A percentile compares a stretch with the other conserved stretches of the same genome.
Conservation (phyloP, 2,113 vertebrate genomes). For the Calypte anna region DNA sequence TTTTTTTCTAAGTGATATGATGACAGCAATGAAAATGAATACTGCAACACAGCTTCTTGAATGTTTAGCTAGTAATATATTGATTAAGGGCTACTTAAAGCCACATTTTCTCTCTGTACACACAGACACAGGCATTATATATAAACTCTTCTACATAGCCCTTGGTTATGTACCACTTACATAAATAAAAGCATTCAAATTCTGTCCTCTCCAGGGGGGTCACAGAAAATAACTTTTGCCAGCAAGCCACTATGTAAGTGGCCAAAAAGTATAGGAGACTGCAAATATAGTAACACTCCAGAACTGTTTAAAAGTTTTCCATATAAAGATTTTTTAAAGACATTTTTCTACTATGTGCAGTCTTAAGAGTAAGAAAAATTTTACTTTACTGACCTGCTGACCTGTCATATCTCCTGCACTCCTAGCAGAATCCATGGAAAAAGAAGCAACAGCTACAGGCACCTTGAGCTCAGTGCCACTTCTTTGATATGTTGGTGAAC, state of each 20-base stretch:
- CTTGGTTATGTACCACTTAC: not conserved
- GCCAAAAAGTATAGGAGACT: not conserved
- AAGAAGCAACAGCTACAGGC: conserved; percentile 18
- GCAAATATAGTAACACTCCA: not conserved
- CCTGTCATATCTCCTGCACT: conserved; percentile 14
- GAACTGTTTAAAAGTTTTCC: not conserved
- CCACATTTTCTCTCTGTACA: not conserved
- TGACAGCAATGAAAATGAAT: not conserved
- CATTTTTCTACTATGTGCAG: not conserved
- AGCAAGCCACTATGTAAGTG: not conserved
- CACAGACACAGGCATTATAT: not conserved
- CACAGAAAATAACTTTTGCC: not conserved
- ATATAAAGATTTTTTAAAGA: not conserved
- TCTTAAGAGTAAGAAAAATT: not conserved
- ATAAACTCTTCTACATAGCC: not conserved
- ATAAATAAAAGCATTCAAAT: not conserved
- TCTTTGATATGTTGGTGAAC: conserved; percentile 36
- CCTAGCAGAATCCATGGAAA: conserved; percentile 59
- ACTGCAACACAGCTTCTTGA: not conserved
- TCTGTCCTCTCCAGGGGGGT: not conserved
- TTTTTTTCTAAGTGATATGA: not conserved
- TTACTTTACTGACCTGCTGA: conserved; percentile 69
- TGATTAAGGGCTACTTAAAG: not conserved
- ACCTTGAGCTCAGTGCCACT: conserved; percentile 62
- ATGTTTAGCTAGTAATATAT: not conserved